A percentile compares a stretch with the other conserved stretches of the same genome.
Conservation (phyloP, 2,888 invertebrate species). For the Drosophila affinis region DNA sequence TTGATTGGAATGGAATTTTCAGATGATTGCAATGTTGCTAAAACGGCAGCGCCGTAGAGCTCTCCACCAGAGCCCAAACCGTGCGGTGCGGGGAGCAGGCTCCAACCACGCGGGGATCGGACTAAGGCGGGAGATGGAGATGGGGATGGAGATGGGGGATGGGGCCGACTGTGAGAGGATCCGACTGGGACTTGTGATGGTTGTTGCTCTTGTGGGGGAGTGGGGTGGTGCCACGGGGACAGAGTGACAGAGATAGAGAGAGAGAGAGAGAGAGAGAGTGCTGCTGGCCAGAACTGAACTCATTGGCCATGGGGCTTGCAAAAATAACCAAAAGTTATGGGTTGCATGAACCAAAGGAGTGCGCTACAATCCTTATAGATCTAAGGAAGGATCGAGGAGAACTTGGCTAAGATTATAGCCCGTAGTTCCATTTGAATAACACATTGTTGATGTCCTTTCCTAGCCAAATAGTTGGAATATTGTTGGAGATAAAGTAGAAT, state of each 20-base stretch:
- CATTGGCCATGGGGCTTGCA: conserved; percentile 37
- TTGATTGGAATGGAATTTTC: conserved; percentile 83
- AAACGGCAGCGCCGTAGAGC: conserved; percentile 74
- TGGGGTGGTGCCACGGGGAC: conserved; percentile 14
- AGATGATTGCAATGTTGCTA: conserved; percentile 80
- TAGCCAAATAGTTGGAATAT: background rate
- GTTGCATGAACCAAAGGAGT: background rate
- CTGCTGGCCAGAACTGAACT: conserved; percentile 43
- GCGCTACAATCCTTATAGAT: background rate
- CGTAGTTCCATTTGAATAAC: background rate
- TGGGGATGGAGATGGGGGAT: conserved; percentile 9
- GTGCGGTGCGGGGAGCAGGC: conserved; percentile 18
- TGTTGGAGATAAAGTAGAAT: too few species aligned
- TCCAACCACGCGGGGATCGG: conserved; percentile 28
- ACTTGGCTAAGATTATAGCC: background rate
- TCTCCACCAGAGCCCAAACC: conserved; percentile 17
- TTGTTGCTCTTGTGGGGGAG: conserved; percentile 22
- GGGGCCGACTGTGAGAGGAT: conserved; percentile 25
- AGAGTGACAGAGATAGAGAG: background rate
- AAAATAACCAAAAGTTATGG: conserved; percentile 4
- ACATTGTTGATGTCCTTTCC: too few species aligned
- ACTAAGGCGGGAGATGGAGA: conserved; percentile 12
- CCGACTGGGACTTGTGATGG: conserved; percentile 26
- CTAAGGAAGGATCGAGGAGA: background rate
- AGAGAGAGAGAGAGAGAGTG: conserved; percentile 32